Evolutionary conservation across 2,888 invertebrate genomes (phyloP).

Genomic region (Protophormia terraenovae): DNA sequence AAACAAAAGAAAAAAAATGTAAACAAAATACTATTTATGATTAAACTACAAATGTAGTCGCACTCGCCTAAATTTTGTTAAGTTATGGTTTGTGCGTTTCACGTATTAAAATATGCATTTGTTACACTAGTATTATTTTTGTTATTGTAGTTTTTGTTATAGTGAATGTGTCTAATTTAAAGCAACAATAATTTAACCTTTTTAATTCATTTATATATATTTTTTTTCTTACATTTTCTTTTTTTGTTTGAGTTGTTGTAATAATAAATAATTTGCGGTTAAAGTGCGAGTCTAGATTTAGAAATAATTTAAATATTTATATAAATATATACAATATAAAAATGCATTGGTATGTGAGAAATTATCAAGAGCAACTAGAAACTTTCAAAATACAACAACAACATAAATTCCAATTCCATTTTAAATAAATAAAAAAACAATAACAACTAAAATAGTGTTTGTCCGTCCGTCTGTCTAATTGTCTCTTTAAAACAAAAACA

Average conservation of each 20-base stretch:
- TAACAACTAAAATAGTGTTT: neutral
- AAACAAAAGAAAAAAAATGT: slow-evolving; percentile 22
- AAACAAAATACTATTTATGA: slow-evolving; percentile 13
- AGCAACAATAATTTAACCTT: slow-evolving; percentile 45
- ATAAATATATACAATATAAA: neutral
- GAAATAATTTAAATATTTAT: slow-evolving; percentile 11
- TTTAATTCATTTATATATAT: slow-evolving; percentile 26
- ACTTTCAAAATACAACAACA: neutral
- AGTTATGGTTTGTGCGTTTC: slow-evolving; percentile 28
- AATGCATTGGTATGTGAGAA: neutral
- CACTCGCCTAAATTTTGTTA: neutral
- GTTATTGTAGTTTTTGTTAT: no score
- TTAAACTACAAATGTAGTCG: neutral
- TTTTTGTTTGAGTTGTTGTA: slow-evolving; percentile 18
- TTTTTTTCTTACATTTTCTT: neutral
- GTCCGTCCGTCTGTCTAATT: neutral
- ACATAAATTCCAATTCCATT: slow-evolving; percentile 2
- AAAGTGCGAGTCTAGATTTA: slow-evolving; percentile 44
- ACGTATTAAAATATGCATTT: neutral
- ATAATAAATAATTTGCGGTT: slow-evolving; percentile 52
- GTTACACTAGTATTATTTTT: no score
- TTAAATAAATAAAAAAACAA: neutral
- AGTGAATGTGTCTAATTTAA: no score
- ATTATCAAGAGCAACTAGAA: slow-evolving; percentile 35
- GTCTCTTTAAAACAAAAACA: neutral